Base-by-base conservation (phyloP, 2,888 invertebrate genomes). In the Drosophila anomalipes region DNA sequence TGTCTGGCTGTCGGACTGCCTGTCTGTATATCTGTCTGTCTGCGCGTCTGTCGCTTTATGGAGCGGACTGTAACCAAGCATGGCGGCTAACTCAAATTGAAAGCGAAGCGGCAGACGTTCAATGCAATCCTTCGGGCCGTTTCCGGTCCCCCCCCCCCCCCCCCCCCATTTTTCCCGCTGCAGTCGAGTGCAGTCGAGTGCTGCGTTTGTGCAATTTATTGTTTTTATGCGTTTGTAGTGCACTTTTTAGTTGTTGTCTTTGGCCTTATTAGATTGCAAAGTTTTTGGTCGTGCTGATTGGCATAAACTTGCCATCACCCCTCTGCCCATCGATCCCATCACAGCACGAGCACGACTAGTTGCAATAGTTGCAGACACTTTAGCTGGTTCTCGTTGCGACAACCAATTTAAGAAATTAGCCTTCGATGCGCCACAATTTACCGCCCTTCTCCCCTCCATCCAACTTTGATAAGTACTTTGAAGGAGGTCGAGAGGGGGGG, bases 321-420 rank as follows among this genome's bases (percentile, higher is more conserved):
- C 41, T 1, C 41, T 5, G 22, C 14, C 57, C 16, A 10, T 1
- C 32, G 4, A 33, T 0, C 9, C n/a, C 22, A 30, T 28, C n/a
- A 41, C 30, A 64, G 4, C 30, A 37, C n/a, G 12, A 33, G 53
- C 6, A 32, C 19, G 47, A 10, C 53, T 70, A 52, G 63, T 53
- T 74, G 41, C 72, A 83, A 76, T 79, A 74, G 66, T 64, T 82
- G 53, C 59, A 22, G 67, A 47, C 70, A 71, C 77, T 84, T 77
- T 72, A 75, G 74, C 65, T 64, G 67, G 65, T 51, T 49, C 70
- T 64, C 68, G 58, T 70, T 74, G 79, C 80, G 74, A 80, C 76
- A 88, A 75, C 83, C 86, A 86, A 86, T 90, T 86, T 88, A 90
- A 90, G 90, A 85, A 88, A 90, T 86, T 91, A 88, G 90, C 85